These are phyloP conservation scores for Synergus laeviventris DNA, from an alignment of 2,888 invertebrate species.

Conservation along the genomic window DNA sequence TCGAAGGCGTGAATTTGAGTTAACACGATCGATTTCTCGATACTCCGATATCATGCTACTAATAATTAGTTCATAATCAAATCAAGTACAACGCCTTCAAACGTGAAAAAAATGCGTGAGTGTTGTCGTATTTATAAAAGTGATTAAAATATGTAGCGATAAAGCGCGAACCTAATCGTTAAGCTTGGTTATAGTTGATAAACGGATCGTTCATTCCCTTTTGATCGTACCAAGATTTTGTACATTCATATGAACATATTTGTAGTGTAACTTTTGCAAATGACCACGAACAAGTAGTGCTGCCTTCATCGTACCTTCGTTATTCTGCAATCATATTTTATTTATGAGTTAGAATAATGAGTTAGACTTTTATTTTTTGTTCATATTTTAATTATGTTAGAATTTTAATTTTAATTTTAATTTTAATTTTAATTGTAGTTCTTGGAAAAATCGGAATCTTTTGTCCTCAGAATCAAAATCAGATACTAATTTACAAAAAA, in stretches of 20 bases:
- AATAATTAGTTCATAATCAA: constrained; percentile 23
- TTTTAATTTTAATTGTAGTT: background rate
- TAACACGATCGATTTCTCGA: constrained; percentile 18
- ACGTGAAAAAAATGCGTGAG: constrained; percentile 34
- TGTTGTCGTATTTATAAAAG: constrained; percentile 39
- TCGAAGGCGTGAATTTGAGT: constrained; percentile 34
- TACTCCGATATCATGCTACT: constrained; percentile 34
- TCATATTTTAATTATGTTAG: background rate
- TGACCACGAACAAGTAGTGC: constrained; percentile 27
- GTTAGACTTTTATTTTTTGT: background rate
- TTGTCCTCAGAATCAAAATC: constrained; percentile 21
- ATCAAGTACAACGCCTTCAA: constrained; percentile 38
- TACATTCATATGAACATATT: constrained; percentile 71
- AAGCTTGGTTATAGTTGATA: constrained; percentile 45
- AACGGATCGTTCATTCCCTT: constrained; percentile 65
- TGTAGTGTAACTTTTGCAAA: constrained; percentile 33
- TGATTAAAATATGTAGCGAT: constrained; percentile 19
- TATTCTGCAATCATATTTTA: constrained; percentile 10
- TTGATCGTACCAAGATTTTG: constrained; percentile 73
- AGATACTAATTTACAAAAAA: constrained; percentile 1
- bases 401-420: background rate
- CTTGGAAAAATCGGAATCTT: constrained; percentile 14
- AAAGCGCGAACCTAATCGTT: constrained; percentile 23
- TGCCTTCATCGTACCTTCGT: constrained; percentile 32
- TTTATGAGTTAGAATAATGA: background rate